Conservation (phyloP, 2,888 invertebrate genomes). For the Oxycera nigricornis region DNA sequence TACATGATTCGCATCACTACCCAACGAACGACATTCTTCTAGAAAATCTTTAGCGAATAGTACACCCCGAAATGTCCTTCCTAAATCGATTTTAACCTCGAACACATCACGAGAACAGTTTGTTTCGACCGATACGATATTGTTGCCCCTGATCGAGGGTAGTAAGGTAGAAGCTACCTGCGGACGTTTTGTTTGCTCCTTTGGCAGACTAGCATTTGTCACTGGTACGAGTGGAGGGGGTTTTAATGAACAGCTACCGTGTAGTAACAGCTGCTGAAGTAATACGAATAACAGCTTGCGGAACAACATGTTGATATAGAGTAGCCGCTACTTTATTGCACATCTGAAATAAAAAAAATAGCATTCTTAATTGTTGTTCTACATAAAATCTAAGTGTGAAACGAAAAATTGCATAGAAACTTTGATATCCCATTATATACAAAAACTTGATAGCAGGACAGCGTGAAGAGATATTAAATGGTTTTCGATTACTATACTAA, state of each 20-base stretch:
- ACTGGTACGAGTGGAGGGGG: constrained; percentile 47
- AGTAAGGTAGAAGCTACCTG: constrained; percentile 10
- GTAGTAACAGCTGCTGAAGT: constrained; percentile 55
- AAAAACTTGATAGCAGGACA: no score
- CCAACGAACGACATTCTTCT: constrained; percentile 72
- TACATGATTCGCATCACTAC: constrained; percentile 58
- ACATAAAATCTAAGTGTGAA: no score
- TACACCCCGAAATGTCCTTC: constrained; percentile 70
- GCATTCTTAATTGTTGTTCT: no score
- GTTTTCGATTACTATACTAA: no score
- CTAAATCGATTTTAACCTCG: constrained; percentile 69
- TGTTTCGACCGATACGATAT: constrained; percentile 67
- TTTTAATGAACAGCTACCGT: constrained; percentile 57
- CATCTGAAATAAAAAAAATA: constrained; percentile 42
- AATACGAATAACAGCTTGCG: constrained; percentile 52
- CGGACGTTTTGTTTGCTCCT: background rate
- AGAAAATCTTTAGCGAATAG: constrained; percentile 80
- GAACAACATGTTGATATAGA: constrained; percentile 51
- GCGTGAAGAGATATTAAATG: no score
- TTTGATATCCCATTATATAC: no score
- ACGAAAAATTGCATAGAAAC: no score
- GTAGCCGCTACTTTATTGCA: background rate
- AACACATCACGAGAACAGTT: constrained; percentile 70
- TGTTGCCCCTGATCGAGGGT: constrained; percentile 59
- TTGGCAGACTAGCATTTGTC: background rate